Conservation (phyloP, 2,888 invertebrate species). For the Cetonia aurata region DNA sequence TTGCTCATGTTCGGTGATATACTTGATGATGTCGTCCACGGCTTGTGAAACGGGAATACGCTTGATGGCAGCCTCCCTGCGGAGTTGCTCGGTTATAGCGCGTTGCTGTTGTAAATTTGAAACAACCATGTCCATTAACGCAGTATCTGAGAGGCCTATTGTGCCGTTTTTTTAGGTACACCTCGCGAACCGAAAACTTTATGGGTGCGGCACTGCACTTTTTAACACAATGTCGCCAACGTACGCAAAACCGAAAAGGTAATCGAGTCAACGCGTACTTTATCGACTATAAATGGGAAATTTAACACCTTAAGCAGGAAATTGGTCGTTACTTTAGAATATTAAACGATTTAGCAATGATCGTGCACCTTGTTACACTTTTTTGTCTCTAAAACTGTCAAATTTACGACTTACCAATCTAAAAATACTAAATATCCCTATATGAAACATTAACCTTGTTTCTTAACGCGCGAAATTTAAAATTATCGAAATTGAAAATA, state of each 20-base stretch:
- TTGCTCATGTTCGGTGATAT: constrained; percentile 89
- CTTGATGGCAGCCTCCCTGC: constrained; percentile 90
- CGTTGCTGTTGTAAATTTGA: constrained; percentile 95
- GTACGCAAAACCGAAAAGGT: background rate
- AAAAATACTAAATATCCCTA: background rate
- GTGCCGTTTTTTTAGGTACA: constrained; percentile 65
- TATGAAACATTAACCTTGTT: background rate
- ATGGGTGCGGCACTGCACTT: constrained; percentile 32
- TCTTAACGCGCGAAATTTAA: background rate
- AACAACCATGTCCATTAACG: constrained; percentile 94
- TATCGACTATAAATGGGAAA: background rate
- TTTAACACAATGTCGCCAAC: no score
- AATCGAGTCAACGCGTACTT: background rate
- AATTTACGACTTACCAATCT: constrained; percentile 2
- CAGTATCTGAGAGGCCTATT: constrained; percentile 91
- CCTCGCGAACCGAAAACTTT: constrained; percentile 24
- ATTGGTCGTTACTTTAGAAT: constrained; percentile 15
- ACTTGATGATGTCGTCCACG: constrained; percentile 93
- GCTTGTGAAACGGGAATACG: constrained; percentile 90
- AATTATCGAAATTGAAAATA: constrained; percentile 12
- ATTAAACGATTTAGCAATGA: constrained; percentile 21
- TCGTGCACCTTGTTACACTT: constrained; percentile 21
- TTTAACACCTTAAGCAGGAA: constrained; percentile 13
- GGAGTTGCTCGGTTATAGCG: constrained; percentile 91
- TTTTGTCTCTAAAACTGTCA: constrained; percentile 11